These are phyloP conservation scores for Cladorhizidae sp. DNA, from an alignment of 37 sponge, comb jelly and placozoan genomes.

Conservation along the genomic window DNA sequence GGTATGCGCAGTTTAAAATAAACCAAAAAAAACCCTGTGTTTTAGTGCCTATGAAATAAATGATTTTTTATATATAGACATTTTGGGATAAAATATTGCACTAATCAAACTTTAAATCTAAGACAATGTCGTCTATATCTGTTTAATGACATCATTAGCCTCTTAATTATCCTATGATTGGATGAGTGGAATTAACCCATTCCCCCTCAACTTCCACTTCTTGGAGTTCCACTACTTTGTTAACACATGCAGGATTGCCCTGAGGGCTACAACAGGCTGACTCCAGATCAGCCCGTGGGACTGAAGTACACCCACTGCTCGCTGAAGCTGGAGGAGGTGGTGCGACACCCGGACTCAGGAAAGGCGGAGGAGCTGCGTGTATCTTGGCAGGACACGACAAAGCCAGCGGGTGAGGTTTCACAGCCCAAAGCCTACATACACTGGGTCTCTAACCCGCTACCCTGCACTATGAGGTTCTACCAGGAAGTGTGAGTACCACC, in stretches of 20 bases:
- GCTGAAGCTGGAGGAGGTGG: constrained; percentile 67
- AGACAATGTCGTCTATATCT: too few relatives aligned
- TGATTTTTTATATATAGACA: too few relatives aligned
- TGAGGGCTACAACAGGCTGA: constrained; percentile 68
- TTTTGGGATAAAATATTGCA: too few relatives aligned
- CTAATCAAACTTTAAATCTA: too few relatives aligned
- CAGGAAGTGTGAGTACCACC: constrained; percentile 61
- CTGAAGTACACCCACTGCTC: constrained; percentile 80
- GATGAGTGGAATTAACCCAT: too few relatives aligned
- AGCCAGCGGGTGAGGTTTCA: background rate
- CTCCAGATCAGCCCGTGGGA: constrained; percentile 90
- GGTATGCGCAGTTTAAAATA: too few relatives aligned
- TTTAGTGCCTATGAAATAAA: too few relatives aligned
- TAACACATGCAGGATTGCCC: background rate
- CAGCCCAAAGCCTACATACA: constrained; percentile 96
- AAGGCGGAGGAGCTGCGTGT: constrained; percentile 69
- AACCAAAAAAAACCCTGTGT: too few relatives aligned
- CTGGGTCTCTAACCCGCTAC: constrained; percentile 85
- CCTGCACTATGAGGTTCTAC: constrained; percentile 76
- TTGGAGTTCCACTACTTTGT: background rate
- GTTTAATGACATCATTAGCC: too few relatives aligned
- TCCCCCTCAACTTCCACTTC: too few relatives aligned
- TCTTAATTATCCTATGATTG: too few relatives aligned
- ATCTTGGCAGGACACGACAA: background rate
- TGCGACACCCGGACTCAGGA: constrained; percentile 63